Base-by-base conservation (phyloP, 2,888 invertebrate species). In the Pimpla rufipes region DNA sequence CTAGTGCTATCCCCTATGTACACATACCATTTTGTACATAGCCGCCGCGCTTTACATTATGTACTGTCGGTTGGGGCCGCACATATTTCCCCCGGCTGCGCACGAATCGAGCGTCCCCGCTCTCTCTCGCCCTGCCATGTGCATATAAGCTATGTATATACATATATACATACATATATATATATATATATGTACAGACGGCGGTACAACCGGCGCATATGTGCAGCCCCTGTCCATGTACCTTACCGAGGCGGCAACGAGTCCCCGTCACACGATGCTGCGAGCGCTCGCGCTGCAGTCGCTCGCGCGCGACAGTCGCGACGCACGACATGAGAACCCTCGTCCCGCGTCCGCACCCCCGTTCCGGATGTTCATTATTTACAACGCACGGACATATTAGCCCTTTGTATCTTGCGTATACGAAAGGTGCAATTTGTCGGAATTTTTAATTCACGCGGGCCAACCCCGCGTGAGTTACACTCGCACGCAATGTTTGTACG, bases 1-100 rank as follows among this genome's bases (percentile, higher is more conserved):
- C 89, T 85, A 88, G 87, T 87, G 83, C 86, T 71, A 87, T 86
- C 68, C 68, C 68, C 79, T 82, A 79, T 84, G 70, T 85, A 80
- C 59, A 76, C 47, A 35, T 55, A 45, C 55, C 29, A 5, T 5
- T 74, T 62, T 67, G 77, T 83, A 85, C 68, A 85, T 83, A 74
- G 42, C 29, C 29, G 5, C 3, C 29, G 74, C 42, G 59, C 77
- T 70, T 74, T 81, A 81, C 67, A 85, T 85, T 85, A 85, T 85
- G 42, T 83, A 85, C 78, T 73, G 70, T 40, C 74, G 50, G 40
- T 78, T 83, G 55, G 83, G 83, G 80, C 80, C 83, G 83, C 81
- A 83, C 81, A 85, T 84, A 85, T 81, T 75, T 74, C 79, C 66
- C 84, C 82, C 80, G 75, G 57, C 70, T 55, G 64, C 68, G 80